Evolutionary conservation across 2,797 vertebrate genomes (phyloP).

Genomic region (Gobionotothen gibberifrons): DNA sequence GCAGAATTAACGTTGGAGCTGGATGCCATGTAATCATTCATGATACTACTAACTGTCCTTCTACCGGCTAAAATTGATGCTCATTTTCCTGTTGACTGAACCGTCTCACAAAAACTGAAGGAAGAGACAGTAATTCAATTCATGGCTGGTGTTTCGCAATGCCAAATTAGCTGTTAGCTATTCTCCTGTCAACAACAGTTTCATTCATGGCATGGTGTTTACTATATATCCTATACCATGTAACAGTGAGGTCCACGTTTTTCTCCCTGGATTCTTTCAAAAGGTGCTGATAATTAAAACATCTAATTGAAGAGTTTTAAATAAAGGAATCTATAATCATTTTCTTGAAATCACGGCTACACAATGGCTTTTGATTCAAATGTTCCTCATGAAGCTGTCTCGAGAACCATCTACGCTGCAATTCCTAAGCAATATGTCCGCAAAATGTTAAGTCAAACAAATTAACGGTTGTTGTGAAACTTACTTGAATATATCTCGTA

Average conservation of each 20-base stretch:
- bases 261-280: slow-evolving; percentile 10
- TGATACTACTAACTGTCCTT: slow-evolving; percentile 83
- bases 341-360: background rate
- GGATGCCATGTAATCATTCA: slow-evolving; percentile 83
- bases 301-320: background rate
- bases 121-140: slow-evolving; percentile 59
- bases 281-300: slow-evolving; percentile 7
- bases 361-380: background rate
- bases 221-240: background rate
- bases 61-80: slow-evolving; percentile 78
- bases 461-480: too few relatives aligned
- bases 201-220: slow-evolving; percentile 26
- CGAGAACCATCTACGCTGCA: too few relatives aligned
- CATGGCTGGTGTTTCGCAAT: slow-evolving; percentile 43
- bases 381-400: background rate
- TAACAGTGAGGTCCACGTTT: background rate
- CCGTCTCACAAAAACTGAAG: slow-evolving; percentile 65
- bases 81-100: slow-evolving; percentile 86
- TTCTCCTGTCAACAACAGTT: slow-evolving; percentile 47
- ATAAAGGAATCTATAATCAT: background rate
- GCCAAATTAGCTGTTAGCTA: slow-evolving; percentile 55
- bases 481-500: too few relatives aligned
- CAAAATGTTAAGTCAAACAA: too few relatives aligned
- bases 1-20: slow-evolving; percentile 78
- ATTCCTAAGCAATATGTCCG: too few relatives aligned